Conservation (phyloP, 2,797 vertebrate species). For the Pangasius djambal region DNA sequence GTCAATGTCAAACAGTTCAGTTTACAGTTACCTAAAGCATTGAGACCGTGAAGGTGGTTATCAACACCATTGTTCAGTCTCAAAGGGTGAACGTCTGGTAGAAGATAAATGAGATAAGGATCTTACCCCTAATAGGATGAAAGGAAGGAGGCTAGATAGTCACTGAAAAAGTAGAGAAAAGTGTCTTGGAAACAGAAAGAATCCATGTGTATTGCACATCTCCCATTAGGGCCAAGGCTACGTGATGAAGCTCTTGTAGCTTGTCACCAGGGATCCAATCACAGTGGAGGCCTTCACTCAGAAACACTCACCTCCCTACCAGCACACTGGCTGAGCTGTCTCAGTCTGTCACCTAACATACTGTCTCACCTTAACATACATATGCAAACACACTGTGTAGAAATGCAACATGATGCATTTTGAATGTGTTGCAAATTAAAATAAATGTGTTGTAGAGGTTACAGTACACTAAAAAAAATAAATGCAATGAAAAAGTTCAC, state of each 20-base stretch:
- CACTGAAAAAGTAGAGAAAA: constrained; percentile 5
- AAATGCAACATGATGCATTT: neutral
- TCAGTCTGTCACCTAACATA: no score
- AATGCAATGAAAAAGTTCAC: neutral
- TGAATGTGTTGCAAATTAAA: neutral
- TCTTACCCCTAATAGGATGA: constrained; percentile 8
- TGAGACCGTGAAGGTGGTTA: constrained; percentile 4
- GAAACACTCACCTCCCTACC: constrained; percentile 57
- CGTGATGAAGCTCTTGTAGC: constrained; percentile 46
- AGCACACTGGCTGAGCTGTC: constrained; percentile 50
- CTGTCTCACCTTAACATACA: neutral
- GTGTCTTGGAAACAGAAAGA: neutral
- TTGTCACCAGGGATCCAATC: constrained; percentile 62
- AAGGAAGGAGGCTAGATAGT: neutral
- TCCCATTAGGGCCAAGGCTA: constrained; percentile 42
- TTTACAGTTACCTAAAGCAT: constrained; percentile 34
- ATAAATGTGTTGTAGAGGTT: neutral
- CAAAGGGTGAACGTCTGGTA: neutral
- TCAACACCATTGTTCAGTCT: constrained; percentile 25
- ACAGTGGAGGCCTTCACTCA: constrained; percentile 53
- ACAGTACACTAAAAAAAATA: neutral
- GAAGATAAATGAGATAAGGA: constrained; percentile 29
- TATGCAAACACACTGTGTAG: constrained; percentile 18
- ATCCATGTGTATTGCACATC: constrained; percentile 37
- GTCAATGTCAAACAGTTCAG: constrained; percentile 47